Evolutionary conservation across 1,140 invertebrate species (phyloP), one percentile per base, ranked within the genome.

Genomic region (Brachionus paranguensis): DNA sequence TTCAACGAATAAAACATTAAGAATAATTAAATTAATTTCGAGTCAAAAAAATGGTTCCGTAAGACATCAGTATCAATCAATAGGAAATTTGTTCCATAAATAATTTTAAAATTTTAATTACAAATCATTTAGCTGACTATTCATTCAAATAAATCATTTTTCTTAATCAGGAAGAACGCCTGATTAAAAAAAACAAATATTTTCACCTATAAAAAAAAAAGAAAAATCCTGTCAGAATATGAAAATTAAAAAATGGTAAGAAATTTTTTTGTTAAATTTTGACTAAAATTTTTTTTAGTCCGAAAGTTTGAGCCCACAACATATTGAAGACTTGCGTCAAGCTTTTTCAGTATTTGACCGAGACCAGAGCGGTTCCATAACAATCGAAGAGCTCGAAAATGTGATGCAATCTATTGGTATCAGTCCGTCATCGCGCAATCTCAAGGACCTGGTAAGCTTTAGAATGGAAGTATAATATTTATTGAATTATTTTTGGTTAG

Each of bases 361-460:
- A 53, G 81, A 84, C 29, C 43, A 43, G 14, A 72, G 33, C 45
- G 81, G 81, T n/a, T 70, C 33, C 1, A 84, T 84, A 33, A 70
- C 81, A 20, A 27, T 50, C 8, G 64, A 68, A 37, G 81, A 84
- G 50, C 53, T 84, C 14, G 68, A 72, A 55, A 84, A 47, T 70
- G 81, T 74, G 6, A 84, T 84, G 81, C 65, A 8, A 24, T 84
- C 65, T 1, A 84, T 84, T 55, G 81, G 60, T 11, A 70, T 81
- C 11, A 24, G 11, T 14, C 53, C 50, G 3, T 64, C 78, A 12
- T 43, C 37, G 1, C 14, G 43, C 10, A 41, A 27, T 43, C 53
- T 81, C 14, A 47, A 60, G 43, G 53, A 60, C 14, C 14, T 81
- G 17, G 78, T 81, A 81, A 81, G 11, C 33, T 17, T 45, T 6